Conservation (phyloP, 2,797 vertebrate genomes). For the Phrynocephalus forsythii region DNA sequence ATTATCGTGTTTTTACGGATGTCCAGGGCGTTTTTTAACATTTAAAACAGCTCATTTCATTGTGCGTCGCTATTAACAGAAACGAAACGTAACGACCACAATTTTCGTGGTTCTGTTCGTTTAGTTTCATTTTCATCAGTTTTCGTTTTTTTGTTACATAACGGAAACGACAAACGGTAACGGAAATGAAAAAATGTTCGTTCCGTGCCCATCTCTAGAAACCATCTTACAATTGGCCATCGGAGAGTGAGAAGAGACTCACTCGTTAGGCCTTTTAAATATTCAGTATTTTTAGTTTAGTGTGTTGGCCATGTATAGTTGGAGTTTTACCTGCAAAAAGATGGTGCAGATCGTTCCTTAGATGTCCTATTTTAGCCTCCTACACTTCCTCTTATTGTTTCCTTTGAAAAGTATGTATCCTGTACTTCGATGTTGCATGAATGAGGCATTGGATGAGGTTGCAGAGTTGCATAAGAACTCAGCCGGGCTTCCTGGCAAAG, state of each 20-base stretch:
- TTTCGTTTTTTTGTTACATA: too few species aligned
- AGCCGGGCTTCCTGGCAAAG: slow-evolving; percentile 20
- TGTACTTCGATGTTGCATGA: slow-evolving; percentile 9
- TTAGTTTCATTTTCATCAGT: too few species aligned
- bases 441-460: slow-evolving; percentile 33
- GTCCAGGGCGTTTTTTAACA: too few species aligned
- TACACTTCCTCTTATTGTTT: accelerated
- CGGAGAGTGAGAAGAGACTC: slow-evolving; percentile 28
- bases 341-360: accelerated
- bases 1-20: too few species aligned
- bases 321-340: not conserved
- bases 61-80: too few species aligned
- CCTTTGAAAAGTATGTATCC: not conserved
- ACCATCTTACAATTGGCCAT: too few species aligned
- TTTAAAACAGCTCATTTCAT: too few species aligned
- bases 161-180: too few species aligned
- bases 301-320: not conserved
- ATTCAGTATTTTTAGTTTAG: slow-evolving; percentile 9
- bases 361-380: accelerated
- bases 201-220: too few species aligned
- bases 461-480: slow-evolving; percentile 64
- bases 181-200: too few species aligned
- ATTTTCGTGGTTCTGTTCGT: too few species aligned
- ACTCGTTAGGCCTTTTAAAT: slow-evolving; percentile 59
- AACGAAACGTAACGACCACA: too few species aligned